Conservation (phyloP, 2,888 invertebrate species). For the Sphinx pinastri region DNA sequence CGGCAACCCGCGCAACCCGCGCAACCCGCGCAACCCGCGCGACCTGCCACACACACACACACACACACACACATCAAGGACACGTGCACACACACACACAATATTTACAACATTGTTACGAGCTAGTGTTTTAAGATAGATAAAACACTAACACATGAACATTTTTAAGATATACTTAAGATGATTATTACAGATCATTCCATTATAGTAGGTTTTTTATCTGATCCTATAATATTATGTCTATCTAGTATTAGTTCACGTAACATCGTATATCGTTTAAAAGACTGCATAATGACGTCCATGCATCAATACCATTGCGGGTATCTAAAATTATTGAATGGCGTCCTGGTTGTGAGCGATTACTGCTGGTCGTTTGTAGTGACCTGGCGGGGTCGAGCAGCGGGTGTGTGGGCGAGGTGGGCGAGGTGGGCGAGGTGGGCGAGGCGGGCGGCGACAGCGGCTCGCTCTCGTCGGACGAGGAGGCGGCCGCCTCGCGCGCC, state of each 20-base stretch:
- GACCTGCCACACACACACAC: neutral
- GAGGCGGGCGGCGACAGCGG: slow-evolving; percentile 75
- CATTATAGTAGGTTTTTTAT: too few species aligned
- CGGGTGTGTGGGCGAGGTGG: slow-evolving; percentile 68
- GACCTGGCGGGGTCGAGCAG: slow-evolving; percentile 60
- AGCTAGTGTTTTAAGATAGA: neutral
- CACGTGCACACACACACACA: neutral
- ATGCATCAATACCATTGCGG: too few species aligned
- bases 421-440: slow-evolving; percentile 67
- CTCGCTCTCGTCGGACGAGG: slow-evolving; percentile 69
- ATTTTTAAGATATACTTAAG: too few species aligned
- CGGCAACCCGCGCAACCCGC: slow-evolving; percentile 89
- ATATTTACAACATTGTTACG: neutral
- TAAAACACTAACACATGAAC: too few species aligned
- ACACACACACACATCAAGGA: neutral
- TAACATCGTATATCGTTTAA: too few species aligned
- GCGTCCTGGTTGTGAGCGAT: too few species aligned
- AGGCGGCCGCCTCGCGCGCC: slow-evolving; percentile 34
- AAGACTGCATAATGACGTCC: too few species aligned
- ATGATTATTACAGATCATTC: neutral
- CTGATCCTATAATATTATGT: too few species aligned
- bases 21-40: slow-evolving; percentile 87
- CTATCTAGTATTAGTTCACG: too few species aligned
- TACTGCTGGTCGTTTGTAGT: too few species aligned
- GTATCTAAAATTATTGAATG: too few species aligned